A percentile compares a stretch with the other conserved stretches of the same genome.
phyloP scores from a whole-genome alignment of 2,797 vertebrate species.

The Peromyscus aztecus region DNA sequence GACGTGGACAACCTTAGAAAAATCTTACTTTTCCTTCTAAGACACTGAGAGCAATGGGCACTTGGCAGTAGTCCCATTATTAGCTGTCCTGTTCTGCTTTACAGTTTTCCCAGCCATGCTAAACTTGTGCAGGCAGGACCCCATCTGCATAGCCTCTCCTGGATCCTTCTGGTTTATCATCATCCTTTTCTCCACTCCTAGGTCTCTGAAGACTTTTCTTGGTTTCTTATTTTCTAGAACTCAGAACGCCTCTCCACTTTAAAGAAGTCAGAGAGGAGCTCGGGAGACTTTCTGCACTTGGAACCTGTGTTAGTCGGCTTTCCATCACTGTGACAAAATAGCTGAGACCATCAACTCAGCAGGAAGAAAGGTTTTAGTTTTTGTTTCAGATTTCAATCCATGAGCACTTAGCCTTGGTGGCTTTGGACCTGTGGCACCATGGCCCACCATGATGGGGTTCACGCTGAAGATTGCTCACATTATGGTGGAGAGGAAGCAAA shows the following conservation, averaged over 20 bases:
- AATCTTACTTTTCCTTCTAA: background rate
- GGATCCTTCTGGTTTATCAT: background rate
- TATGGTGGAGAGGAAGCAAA: background rate
- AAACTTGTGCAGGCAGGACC: background rate
- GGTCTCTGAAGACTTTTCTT: background rate
- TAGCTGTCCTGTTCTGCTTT: background rate
- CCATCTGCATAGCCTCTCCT: background rate
- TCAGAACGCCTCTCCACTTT: background rate
- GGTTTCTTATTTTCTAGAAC: background rate
- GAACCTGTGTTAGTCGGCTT: background rate
- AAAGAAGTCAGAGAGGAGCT: background rate
- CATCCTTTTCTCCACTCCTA: background rate
- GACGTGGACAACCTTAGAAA: background rate
- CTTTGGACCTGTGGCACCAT: background rate
- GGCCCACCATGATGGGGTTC: background rate
- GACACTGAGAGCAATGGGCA: background rate
- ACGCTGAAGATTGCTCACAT: background rate
- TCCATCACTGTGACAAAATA: background rate
- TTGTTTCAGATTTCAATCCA: background rate
- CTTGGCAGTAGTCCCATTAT: background rate
- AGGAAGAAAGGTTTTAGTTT: background rate
- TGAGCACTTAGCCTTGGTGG: background rate
- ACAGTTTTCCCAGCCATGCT: background rate
- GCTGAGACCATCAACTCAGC: background rate
- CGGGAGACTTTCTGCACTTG: background rate